Percentiles rank a stretch among this genome's conserved stretches.
These are phyloP conservation scores for Isurus oxyrinchus DNA, from an alignment of 2,113 vertebrate species.

Conservation along the genomic window DNA sequence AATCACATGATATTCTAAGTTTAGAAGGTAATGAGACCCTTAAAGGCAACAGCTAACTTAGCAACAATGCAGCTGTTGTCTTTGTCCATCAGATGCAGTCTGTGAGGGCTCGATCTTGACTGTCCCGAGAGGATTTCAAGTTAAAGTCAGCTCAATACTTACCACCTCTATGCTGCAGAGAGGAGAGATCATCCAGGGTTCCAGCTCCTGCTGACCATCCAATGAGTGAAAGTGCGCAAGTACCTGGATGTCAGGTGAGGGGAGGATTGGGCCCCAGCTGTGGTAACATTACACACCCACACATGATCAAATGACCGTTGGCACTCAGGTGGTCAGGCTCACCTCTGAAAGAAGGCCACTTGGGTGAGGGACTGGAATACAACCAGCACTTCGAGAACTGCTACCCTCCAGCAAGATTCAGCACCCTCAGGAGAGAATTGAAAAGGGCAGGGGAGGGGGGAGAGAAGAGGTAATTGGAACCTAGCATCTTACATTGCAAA, in stretches of 20 bases:
- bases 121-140: neutral
- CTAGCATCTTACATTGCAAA: neutral
- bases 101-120: neutral
- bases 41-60: neutral
- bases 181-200: neutral
- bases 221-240: neutral
- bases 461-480: neutral
- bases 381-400: too few species aligned
- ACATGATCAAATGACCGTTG: too few species aligned
- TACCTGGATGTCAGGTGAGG: neutral
- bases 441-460: too few species aligned
- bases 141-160: neutral
- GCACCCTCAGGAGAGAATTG: neutral
- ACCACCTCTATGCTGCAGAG: neutral
- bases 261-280: neutral
- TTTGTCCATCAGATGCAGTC: neutral
- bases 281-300: too few species aligned
- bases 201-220: neutral
- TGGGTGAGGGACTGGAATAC: too few species aligned
- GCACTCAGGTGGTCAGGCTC: too few species aligned
- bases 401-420: too few species aligned
- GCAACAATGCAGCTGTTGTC: neutral
- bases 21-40: neutral
- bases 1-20: neutral
- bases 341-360: too few species aligned